phyloP scores from a whole-genome alignment of 2,888 invertebrate genomes.

The Diplazon laetatorius region DNA sequence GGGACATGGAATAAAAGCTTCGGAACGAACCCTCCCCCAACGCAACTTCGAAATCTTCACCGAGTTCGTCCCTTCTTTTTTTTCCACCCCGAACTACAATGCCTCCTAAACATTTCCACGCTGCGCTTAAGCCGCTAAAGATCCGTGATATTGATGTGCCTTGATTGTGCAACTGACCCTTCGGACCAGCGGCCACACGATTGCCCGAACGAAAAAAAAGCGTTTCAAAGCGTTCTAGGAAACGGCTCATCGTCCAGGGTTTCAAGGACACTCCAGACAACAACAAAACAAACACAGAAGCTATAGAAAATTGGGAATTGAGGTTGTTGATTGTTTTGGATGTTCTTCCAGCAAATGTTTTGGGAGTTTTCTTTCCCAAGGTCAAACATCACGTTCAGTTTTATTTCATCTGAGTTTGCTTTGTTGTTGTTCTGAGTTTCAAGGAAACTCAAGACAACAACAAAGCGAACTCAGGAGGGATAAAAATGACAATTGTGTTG shows the following conservation, averaged over 20 bases:
- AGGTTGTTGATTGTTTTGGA: too few species aligned
- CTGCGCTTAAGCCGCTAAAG: slow-evolving; percentile 34
- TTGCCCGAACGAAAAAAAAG: neutral
- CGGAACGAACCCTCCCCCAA: slow-evolving; percentile 41
- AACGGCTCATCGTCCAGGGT: neutral
- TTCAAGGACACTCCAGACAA: neutral
- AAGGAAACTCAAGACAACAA: too few species aligned
- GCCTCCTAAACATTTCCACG: slow-evolving; percentile 39
- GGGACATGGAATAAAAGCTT: slow-evolving; percentile 75
- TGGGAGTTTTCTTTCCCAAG: too few species aligned
- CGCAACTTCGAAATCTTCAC: slow-evolving; percentile 52
- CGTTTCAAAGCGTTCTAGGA: neutral
- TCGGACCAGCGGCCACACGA: neutral
- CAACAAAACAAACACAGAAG: neutral
- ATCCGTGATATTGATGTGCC: slow-evolving; percentile 24
- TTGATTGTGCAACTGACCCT: slow-evolving; percentile 31
- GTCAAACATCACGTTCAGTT: too few species aligned
- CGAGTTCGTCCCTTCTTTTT: too few species aligned
- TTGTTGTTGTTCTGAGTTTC: too few species aligned
- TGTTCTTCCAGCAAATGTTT: too few species aligned
- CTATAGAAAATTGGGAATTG: neutral
- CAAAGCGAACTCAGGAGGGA: too few species aligned
- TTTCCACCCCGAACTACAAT: slow-evolving; percentile 39
- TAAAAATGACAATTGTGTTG: too few species aligned
- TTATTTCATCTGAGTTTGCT: too few species aligned